A percentile compares a stretch with the other conserved stretches of the same genome.
These are phyloP conservation scores for Cairina moschata DNA, from an alignment of 2,113 vertebrate species.

Conservation along the genomic window DNA sequence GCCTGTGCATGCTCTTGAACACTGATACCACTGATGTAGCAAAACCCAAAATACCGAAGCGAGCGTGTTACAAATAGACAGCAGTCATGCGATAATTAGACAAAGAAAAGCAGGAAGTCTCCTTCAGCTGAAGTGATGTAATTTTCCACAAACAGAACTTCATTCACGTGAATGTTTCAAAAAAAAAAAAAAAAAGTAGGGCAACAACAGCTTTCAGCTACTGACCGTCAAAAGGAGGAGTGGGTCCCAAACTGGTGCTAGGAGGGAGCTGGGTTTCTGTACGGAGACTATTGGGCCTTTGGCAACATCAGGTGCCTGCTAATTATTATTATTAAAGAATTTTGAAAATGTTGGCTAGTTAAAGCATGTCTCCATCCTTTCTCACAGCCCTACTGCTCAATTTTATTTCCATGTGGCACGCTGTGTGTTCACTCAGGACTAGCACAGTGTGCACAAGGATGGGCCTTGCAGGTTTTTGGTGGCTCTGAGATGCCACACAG, in stretches of 20 bases:
- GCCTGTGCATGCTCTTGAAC: rapidly evolving
- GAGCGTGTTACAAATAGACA: background rate
- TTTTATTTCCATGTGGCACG: rapidly evolving
- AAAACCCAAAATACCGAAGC: background rate
- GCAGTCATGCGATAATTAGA: conserved; percentile 8
- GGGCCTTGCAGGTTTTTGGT: background rate
- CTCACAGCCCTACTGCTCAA: background rate
- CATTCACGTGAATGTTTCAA: background rate
- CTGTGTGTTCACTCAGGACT: rapidly evolving
- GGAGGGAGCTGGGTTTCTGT: background rate
- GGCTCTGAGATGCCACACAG: background rate
- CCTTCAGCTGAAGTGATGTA: conserved; percentile 4
- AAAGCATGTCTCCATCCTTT: background rate
- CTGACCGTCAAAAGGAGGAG: background rate
- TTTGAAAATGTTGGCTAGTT: background rate
- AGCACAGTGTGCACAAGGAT: background rate
- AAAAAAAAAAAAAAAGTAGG: background rate
- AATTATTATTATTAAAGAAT: background rate
- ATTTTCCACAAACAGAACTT: conserved; percentile 32
- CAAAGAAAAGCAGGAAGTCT: conserved; percentile 18
- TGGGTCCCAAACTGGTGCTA: background rate
- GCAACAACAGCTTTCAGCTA: background rate
- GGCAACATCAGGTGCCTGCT: background rate
- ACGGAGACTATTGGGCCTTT: background rate
- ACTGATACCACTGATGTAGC: background rate